Percentiles rank a stretch among this genome's conserved stretches.
These are phyloP conservation scores for Sepiola atlantica DNA, from an alignment of 2,888 invertebrate species.

Conservation along the genomic window DNA sequence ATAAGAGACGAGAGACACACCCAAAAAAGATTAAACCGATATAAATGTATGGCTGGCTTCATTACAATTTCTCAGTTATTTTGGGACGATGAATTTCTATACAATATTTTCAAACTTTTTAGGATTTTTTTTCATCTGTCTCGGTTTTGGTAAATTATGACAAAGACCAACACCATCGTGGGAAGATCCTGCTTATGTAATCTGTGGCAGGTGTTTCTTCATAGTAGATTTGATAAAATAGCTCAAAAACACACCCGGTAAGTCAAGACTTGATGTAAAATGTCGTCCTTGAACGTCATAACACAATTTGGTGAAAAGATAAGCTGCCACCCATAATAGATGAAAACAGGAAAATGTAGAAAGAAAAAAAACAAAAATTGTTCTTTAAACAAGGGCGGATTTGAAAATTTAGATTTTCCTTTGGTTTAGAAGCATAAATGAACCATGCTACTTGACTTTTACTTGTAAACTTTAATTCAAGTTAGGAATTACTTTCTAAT, in stretches of 20 bases:
- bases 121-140: background rate
- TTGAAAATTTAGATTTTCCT: no score
- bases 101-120: background rate
- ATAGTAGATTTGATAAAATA: background rate
- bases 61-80: background rate
- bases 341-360: no score
- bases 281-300: no score
- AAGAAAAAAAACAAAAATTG: background rate
- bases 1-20: background rate
- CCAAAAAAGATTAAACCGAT: background rate
- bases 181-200: background rate
- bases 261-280: no score
- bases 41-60: background rate
- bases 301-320: no score
- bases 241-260: background rate
- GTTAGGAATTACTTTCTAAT: no score
- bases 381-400: background rate
- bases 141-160: background rate
- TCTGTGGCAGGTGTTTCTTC: background rate
- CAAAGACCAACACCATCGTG: background rate
- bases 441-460: no score
- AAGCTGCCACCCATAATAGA: no score
- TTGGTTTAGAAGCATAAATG: no score
- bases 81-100: background rate
- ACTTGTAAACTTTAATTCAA: no score